Conservation (phyloP, 2,113 vertebrate genomes). For the Takifugu flavidus region DNA sequence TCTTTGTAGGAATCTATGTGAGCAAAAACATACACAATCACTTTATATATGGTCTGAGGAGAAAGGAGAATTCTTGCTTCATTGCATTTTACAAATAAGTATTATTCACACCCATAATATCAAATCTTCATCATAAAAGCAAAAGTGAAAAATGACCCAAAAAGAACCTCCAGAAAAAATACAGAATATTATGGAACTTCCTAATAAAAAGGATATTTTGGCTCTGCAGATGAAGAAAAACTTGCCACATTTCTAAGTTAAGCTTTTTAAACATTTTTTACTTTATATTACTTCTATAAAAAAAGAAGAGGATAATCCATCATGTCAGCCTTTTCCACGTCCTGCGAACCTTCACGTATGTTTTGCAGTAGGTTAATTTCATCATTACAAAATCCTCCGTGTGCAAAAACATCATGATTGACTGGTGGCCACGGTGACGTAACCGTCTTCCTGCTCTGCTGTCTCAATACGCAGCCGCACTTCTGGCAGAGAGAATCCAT, state of each 20-base stretch:
- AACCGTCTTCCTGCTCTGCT: constrained; percentile 41
- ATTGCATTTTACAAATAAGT: constrained; percentile 3
- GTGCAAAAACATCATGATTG: constrained; percentile 33
- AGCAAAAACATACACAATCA: constrained; percentile 13
- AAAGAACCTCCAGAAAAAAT: constrained; percentile 38
- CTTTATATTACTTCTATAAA: constrained; percentile 37
- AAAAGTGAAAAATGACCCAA: constrained; percentile 35
- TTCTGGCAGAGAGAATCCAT: constrained; percentile 60
- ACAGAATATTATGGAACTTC: constrained; percentile 25
- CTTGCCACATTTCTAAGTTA: constrained; percentile 26
- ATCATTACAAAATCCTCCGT: constrained; percentile 43
- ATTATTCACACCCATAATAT: constrained; percentile 1
- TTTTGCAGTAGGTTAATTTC: constrained; percentile 21
- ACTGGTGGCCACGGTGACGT: constrained; percentile 41
- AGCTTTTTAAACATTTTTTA: constrained; percentile 29
- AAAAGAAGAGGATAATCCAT: constrained; percentile 21
- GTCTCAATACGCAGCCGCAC: constrained; percentile 20
- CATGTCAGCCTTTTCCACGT: background rate
- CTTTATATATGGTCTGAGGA: constrained; percentile 21
- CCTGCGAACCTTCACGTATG: background rate
- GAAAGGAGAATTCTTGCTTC: background rate
- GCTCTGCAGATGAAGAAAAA: constrained; percentile 18
- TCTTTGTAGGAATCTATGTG: constrained; percentile 6
- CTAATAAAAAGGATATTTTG: constrained; percentile 27
- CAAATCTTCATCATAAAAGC: background rate